phyloP scores from a whole-genome alignment of 2,888 invertebrate genomes.

The Eupithecia insigniata region DNA sequence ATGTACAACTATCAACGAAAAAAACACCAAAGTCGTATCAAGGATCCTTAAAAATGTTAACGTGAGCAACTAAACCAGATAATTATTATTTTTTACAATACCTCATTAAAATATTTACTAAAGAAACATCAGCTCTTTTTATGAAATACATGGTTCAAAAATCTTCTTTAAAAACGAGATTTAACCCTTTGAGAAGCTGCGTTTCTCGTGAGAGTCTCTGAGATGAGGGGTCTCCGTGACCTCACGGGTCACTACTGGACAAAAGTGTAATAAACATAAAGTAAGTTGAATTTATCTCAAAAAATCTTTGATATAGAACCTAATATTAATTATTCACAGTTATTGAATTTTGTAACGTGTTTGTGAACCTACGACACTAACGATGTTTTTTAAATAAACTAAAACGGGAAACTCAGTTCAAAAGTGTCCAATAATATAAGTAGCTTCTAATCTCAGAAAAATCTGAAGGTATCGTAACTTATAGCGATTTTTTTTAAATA shows the following conservation, averaged over 20 bases:
- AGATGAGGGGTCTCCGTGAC: slow-evolving; percentile 64
- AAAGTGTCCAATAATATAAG: neutral
- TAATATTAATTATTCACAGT: neutral
- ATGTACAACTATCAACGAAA: neutral
- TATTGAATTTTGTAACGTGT: neutral
- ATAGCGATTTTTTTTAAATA: neutral
- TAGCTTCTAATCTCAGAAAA: neutral
- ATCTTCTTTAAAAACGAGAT: slow-evolving; percentile 36
- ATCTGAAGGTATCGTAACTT: neutral
- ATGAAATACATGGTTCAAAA: slow-evolving; percentile 6
- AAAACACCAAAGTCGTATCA: neutral
- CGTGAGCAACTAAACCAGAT: neutral
- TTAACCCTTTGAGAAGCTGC: slow-evolving; percentile 64
- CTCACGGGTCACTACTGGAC: slow-evolving; percentile 63
- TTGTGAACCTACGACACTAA: neutral
- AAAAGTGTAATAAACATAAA: slow-evolving; percentile 12
- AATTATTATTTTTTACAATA: neutral
- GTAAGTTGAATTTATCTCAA: neutral
- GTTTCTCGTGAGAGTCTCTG: slow-evolving; percentile 60
- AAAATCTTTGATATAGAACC: neutral
- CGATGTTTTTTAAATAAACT: neutral
- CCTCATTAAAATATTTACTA: neutral
- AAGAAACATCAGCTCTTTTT: neutral
- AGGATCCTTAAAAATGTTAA: neutral
- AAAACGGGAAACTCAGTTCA: neutral